Conservation (phyloP, 2,797 vertebrate species). For the Atherinosoma microstoma region DNA sequence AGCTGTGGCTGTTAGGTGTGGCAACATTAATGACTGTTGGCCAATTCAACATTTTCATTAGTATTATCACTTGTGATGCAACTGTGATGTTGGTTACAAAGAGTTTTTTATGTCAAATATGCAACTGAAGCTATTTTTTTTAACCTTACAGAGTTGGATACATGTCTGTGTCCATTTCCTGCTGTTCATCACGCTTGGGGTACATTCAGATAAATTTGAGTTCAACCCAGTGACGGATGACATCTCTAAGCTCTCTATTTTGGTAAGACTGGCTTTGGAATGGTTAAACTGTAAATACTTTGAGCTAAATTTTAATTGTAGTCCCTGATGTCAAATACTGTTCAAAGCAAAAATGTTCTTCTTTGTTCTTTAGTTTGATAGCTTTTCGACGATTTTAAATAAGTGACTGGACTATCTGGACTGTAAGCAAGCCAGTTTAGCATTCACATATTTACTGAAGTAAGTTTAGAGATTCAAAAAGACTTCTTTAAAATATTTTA, state of each 20-base stretch:
- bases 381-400: too few species aligned
- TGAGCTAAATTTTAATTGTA: neutral
- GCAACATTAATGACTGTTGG: neutral
- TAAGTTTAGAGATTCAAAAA: too few species aligned
- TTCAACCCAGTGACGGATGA: constrained; percentile 86
- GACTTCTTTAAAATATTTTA: too few species aligned
- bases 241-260: constrained; percentile 79
- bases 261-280: constrained; percentile 76
- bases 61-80: neutral
- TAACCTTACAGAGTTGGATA: constrained; percentile 85
- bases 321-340: too few species aligned
- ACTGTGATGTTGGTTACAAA: neutral
- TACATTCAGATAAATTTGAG: constrained; percentile 82
- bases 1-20: neutral
- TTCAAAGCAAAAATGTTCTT: too few species aligned
- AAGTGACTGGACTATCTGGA: too few species aligned
- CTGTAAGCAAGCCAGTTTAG: too few species aligned
- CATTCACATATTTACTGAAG: too few species aligned
- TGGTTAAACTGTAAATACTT: neutral
- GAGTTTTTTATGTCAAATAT: neutral
- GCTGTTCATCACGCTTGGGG: constrained; percentile 84
- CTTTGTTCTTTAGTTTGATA: too few species aligned
- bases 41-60: neutral
- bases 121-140: neutral
- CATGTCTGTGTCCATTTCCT: constrained; percentile 86